Base-by-base conservation (phyloP, 2,888 invertebrate species). In the Thumatha senex region DNA sequence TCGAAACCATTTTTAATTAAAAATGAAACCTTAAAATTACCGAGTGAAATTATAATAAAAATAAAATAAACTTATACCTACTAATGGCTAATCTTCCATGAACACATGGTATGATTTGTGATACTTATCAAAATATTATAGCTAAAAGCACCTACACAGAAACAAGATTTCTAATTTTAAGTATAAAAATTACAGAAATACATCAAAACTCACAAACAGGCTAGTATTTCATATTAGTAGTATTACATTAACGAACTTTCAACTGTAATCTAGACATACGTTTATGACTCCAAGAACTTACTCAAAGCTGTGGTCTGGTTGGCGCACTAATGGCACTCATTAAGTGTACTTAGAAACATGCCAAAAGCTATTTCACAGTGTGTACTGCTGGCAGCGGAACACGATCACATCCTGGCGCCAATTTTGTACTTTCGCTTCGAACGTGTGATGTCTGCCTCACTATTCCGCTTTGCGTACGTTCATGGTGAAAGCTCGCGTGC, bases 401-500 rank as follows among this genome's bases (percentile, higher is more conserved):
- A 18, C 34, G 13, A 35, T 10, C 24, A 24, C 43, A 35, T 43
- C 43, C 24, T 31, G 35, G 10, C n/a, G 14, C 9, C 29, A 30
- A 12, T 15, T 33, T 14, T 11, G 24, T 46, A 46, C 40, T 33
- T 33, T 40, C 24, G 34, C 34, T 11, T 34, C 14, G 18, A 8
- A 18, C 24, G 14, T 42, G 42, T 18, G 18, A 0, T 36, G 13
- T 10, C 18, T 14, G 15, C 14, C 39, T 40, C 14, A 39, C 13
- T 35, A 15, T 15, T 11, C 30, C 48, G 39, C 45, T 39, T 30
- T 31, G 41, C 42, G 39, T 15, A 39, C 40, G 40, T 13, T 35
- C 24, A 42, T 35, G 46, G 35, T 29, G 49, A 33, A 47, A 29
- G 65, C 49, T 61, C 51, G 65, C 62, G 65, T 61, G 63, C 56